A percentile compares a stretch with the other conserved stretches of the same genome.
Conservation (phyloP, 2,888 invertebrate genomes). For the Diplazon laetatorius region DNA sequence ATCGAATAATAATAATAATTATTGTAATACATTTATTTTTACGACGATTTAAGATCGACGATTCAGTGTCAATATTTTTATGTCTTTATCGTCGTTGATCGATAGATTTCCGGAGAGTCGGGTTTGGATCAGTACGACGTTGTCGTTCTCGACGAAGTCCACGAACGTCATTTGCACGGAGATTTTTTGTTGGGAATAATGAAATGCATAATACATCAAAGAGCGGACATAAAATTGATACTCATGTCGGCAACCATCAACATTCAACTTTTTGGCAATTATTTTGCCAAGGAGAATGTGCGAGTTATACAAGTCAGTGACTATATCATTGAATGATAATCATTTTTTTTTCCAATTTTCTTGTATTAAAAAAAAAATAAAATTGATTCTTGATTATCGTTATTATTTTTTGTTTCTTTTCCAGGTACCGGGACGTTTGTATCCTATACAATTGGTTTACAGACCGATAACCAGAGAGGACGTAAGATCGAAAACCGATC, state of each 20-base stretch:
- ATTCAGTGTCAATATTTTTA: slow-evolving; percentile 26
- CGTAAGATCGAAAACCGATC: slow-evolving; percentile 86
- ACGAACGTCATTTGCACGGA: slow-evolving; percentile 97
- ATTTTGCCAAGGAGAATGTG: slow-evolving; percentile 92
- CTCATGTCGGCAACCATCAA: slow-evolving; percentile 99
- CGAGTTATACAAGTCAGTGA: slow-evolving; percentile 89
- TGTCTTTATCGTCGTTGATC: slow-evolving; percentile 25
- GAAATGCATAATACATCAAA: slow-evolving; percentile 93
- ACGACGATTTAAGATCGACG: too few species aligned
- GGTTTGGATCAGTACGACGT: slow-evolving; percentile 93
- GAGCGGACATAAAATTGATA: slow-evolving; percentile 92
- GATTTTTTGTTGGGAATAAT: slow-evolving; percentile 97
- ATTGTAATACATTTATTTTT: too few species aligned
- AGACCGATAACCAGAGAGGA: slow-evolving; percentile 87
- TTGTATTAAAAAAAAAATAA: too few species aligned
- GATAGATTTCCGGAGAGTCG: slow-evolving; percentile 91
- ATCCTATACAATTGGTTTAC: slow-evolving; percentile 95
- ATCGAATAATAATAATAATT: too few species aligned
- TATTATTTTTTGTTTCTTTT: neutral
- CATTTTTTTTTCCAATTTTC: slow-evolving; percentile 1
- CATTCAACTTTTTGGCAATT: slow-evolving; percentile 94
- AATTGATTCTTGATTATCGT: neutral
- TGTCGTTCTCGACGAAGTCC: slow-evolving; percentile 98
- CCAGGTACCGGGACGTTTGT: slow-evolving; percentile 96
- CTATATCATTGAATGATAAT: slow-evolving; percentile 1